Conservation (phyloP, 2,888 invertebrate genomes). For the Drosophila putrida region DNA sequence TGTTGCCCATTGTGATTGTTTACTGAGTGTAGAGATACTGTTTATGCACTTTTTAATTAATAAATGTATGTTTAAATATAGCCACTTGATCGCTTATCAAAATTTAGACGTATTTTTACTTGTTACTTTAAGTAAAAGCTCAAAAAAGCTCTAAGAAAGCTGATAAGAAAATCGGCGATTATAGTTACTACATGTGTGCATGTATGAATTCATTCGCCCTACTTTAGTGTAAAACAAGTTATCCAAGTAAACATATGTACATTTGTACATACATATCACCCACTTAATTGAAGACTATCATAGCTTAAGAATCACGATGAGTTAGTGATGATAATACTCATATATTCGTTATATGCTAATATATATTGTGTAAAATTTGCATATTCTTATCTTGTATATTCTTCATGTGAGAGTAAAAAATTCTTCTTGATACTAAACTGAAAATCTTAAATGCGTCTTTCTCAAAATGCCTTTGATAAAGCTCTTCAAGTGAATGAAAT, state of each 20-base stretch:
- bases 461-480: too few relatives aligned
- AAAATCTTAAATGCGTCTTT: too few relatives aligned
- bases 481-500: too few relatives aligned
- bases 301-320: too few relatives aligned
- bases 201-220: not conserved
- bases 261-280: not conserved
- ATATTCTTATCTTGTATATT: too few relatives aligned
- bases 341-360: too few relatives aligned
- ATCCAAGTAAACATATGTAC: not conserved
- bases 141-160: constrained; percentile 25
- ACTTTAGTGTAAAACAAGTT: too few relatives aligned
- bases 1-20: constrained; percentile 9
- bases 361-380: too few relatives aligned
- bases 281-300: too few relatives aligned
- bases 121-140: constrained; percentile 18
- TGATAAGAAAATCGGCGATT: not conserved
- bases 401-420: too few relatives aligned
- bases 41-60: not conserved
- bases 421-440: too few relatives aligned
- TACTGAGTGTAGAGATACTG: not conserved
- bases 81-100: constrained; percentile 22
- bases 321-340: too few relatives aligned
- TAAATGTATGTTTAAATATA: not conserved
- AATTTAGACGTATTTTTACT: not conserved
- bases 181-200: not conserved